Evolutionary conservation across 2,888 invertebrate genomes (phyloP), one percentile per base, ranked within the genome.

Genomic region (Apamea sordens): DNA sequence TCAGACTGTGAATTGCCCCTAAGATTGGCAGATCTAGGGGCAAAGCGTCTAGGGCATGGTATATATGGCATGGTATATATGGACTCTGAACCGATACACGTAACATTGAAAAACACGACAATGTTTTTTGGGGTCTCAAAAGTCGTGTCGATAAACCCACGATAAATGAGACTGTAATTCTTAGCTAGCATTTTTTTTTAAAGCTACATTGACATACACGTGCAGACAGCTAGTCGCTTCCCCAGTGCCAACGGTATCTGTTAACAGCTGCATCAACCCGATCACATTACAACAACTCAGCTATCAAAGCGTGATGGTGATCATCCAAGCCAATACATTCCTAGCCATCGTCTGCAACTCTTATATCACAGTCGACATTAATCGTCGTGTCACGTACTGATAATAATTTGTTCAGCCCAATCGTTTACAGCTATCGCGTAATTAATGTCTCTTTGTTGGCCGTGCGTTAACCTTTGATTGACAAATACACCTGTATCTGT

Each of bases 361-460:
- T 11, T 64, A 36, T 59, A 84, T 69, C 85, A 85, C 36, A 36
- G n/a, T 4, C 18, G 28, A 41, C 77, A 86, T 86, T 73, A 83
- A 83, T 84, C 36, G 36, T 56, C n/a, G 44, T 78, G 73, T 64
- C 71, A 69, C 41, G 13, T 21, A 69, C 50, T 69, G 84, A 83
- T 63, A 78, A 83, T 83, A 75, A 75, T 86, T 78, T 75, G 87
- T 65, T 74, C 84, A 61, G 53, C 84, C 84, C 87, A 83, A 86
- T 84, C 84, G 87, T 86, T 86, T 84, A 78, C 47, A 64, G 7
- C 53, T 47, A 77, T 7, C 64, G 36, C 24, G 3, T 74, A 74
- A 84, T 84, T 83, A 86, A 86, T 83, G 73, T 77, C 74, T 68
- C 36, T 28, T 18, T 86, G 53, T 84, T 86, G 84, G 84, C 87